These are phyloP conservation scores for Cheilosia pagana DNA, from an alignment of 2,888 invertebrate species.

Conservation along the genomic window DNA sequence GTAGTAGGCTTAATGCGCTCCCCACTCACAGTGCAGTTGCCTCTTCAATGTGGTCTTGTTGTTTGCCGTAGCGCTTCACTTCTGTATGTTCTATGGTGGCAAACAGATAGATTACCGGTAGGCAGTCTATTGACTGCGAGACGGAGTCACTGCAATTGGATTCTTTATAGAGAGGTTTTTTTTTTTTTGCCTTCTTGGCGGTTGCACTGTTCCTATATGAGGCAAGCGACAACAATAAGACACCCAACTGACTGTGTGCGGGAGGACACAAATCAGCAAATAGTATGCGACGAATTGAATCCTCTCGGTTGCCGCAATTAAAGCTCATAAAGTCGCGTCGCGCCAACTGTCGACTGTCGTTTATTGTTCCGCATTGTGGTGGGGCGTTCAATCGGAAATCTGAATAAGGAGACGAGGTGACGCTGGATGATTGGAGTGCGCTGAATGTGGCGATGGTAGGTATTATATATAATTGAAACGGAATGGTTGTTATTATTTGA, in stretches of 20 bases:
- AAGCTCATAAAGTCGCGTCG: slow-evolving; percentile 58
- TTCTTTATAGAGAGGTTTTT: slow-evolving; percentile 10
- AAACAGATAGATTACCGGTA: slow-evolving; percentile 68
- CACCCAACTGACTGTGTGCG: slow-evolving; percentile 1
- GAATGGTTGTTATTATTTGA: slow-evolving; percentile 50
- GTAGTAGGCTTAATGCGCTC: slow-evolving; percentile 6
- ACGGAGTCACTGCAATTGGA: slow-evolving; percentile 44
- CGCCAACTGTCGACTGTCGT: slow-evolving; percentile 11
- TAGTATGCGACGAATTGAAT: slow-evolving; percentile 66
- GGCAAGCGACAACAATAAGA: slow-evolving; percentile 47
- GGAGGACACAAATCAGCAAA: slow-evolving; percentile 40
- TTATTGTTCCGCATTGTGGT: slow-evolving; percentile 65
- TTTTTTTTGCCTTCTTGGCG: slow-evolving; percentile 18
- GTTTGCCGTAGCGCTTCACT: slow-evolving; percentile 30
- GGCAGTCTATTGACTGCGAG: slow-evolving; percentile 60
- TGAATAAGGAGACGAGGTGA: slow-evolving; percentile 11
- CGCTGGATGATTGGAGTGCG: background rate
- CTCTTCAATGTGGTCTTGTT: slow-evolving; percentile 52
- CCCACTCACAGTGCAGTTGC: slow-evolving; percentile 15
- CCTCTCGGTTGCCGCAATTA: slow-evolving; percentile 61
- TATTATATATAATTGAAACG: slow-evolving; percentile 48
- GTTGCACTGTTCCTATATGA: slow-evolving; percentile 12
- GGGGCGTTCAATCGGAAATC: slow-evolving; percentile 66
- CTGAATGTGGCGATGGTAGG: background rate
- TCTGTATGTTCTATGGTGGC: slow-evolving; percentile 46